These are phyloP conservation scores for Octomys mimax DNA, from an alignment of 2,797 vertebrate species.

Conservation along the genomic window DNA sequence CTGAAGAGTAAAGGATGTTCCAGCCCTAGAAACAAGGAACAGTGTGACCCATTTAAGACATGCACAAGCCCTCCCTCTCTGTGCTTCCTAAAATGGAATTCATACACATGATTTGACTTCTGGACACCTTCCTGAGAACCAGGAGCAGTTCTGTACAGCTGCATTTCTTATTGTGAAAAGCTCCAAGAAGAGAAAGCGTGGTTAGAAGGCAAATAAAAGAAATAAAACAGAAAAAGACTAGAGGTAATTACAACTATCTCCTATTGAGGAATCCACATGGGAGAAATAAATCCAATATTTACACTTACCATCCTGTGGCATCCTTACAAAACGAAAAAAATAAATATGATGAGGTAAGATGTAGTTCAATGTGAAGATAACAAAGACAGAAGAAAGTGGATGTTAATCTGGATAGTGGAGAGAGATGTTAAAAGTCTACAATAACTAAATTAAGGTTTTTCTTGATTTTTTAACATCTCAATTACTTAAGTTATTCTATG, in stretches of 20 bases:
- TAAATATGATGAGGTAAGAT: not conserved
- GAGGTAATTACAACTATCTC: not conserved
- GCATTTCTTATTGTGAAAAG: not conserved
- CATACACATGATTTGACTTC: not conserved
- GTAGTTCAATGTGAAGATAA: not conserved
- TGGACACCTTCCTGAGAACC: not conserved
- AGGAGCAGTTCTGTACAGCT: not conserved
- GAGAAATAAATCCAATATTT: not conserved
- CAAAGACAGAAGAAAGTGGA: not conserved
- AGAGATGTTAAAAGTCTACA: constrained; percentile 40
- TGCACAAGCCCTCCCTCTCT: rapidly evolving
- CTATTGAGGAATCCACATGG: not conserved
- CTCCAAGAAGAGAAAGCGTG: not conserved
- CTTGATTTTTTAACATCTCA: not conserved
- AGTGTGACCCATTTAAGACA: not conserved
- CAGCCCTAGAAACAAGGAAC: not conserved
- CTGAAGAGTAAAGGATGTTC: not conserved
- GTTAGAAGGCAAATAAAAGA: not conserved
- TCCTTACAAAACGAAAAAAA: not conserved
- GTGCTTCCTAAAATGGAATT: not conserved
- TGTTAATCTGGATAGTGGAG: not conserved
- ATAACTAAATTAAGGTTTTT: not conserved
- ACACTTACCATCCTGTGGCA: not conserved
- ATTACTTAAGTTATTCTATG: not conserved
- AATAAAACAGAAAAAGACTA: not conserved